These are phyloP conservation scores for Acropternis orthonyx DNA, from an alignment of 2,797 vertebrate species.

Conservation along the genomic window DNA sequence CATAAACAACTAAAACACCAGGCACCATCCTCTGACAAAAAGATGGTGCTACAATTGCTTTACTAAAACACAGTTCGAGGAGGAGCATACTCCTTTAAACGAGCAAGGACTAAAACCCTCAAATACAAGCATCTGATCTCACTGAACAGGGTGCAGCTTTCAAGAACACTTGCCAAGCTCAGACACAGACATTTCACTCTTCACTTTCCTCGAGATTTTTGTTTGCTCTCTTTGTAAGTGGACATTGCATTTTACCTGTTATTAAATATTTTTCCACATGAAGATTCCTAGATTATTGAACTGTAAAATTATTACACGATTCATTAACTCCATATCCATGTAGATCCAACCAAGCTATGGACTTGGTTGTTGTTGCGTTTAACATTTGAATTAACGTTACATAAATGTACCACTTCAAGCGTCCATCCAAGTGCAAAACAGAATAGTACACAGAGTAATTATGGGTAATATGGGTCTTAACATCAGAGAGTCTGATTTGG, in stretches of 20 bases:
- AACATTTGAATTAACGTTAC: not conserved
- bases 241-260: not conserved
- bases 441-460: not conserved
- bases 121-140: not conserved
- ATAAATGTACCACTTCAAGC: not conserved
- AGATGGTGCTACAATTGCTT: not conserved
- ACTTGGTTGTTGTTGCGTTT: not conserved
- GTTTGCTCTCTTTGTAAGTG: not conserved
- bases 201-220: not conserved
- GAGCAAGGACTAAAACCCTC: not conserved
- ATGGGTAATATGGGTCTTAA: not conserved
- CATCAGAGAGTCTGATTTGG: not conserved
- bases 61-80: not conserved
- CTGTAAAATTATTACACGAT: not conserved
- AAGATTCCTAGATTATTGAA: not conserved
- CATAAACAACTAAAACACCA: not conserved
- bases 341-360: not conserved
- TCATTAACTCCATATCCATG: not conserved
- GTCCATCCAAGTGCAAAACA: not conserved
- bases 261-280: not conserved
- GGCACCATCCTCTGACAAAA: not conserved
- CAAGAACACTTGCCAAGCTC: not conserved
- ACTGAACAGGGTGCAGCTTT: not conserved
- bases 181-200: not conserved
- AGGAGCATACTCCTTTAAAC: not conserved